These are phyloP conservation scores for Tenodera sinensis DNA, from an alignment of 2,888 invertebrate genomes.

Conservation along the genomic window DNA sequence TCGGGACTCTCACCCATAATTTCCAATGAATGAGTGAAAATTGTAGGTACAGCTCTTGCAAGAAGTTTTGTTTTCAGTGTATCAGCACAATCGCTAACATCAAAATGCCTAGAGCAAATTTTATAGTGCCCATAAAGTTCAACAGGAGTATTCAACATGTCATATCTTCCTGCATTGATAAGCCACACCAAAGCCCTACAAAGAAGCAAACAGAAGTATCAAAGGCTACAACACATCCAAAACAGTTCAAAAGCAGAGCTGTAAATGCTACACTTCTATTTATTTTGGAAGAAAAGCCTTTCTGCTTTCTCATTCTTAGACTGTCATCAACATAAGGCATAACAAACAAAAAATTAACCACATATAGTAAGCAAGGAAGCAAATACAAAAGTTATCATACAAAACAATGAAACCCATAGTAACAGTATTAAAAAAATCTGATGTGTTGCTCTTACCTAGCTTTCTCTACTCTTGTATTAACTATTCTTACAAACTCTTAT, in stretches of 20 bases:
- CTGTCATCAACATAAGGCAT: no score
- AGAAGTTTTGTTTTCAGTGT: background rate
- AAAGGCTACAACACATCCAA: no score
- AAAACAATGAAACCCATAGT: no score
- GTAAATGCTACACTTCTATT: background rate
- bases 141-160: background rate
- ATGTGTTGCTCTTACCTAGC: no score
- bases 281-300: no score
- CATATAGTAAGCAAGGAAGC: no score
- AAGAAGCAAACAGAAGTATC: background rate
- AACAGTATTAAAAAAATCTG: no score
- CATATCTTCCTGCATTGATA: background rate
- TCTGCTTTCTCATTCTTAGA: no score
- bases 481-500: no score
- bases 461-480: no score
- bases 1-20: background rate
- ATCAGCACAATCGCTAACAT: background rate
- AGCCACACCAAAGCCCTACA: background rate
- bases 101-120: background rate
- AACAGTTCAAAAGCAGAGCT: background rate
- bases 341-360: no score
- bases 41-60: background rate
- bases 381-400: no score
- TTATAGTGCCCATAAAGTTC: background rate
- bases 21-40: background rate